Conservation (phyloP, 1,140 invertebrate genomes). For the Dermatophagoides farinae region DNA sequence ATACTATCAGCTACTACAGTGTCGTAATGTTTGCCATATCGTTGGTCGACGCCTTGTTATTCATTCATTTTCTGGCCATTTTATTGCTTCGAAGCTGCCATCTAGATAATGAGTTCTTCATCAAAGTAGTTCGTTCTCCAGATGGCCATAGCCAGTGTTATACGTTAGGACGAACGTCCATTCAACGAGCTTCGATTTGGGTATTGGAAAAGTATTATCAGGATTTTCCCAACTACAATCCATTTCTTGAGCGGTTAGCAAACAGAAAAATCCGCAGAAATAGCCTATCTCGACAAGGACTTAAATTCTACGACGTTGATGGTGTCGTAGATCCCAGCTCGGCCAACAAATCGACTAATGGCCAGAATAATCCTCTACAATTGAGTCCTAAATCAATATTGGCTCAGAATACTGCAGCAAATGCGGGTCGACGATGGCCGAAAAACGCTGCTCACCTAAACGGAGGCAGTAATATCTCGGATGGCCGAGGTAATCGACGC, state of each 20-base stretch:
- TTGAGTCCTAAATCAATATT: conserved; percentile 4
- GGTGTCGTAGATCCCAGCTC: conserved; percentile 26
- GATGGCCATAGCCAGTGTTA: conserved; percentile 56
- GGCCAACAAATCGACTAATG: not conserved
- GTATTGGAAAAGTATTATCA: conserved; percentile 84
- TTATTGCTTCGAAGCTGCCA: conserved; percentile 78
- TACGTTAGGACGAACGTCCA: conserved; percentile 69
- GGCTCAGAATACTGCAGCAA: conserved; percentile 5
- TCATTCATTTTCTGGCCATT: conserved; percentile 83
- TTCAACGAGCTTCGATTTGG: conserved; percentile 83
- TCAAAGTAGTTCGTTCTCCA: conserved; percentile 76
- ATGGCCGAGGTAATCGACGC: conserved; percentile 15
- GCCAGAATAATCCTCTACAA: not conserved
- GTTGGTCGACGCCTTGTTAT: conserved; percentile 72
- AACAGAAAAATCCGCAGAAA: conserved; percentile 25
- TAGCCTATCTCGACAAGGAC: conserved; percentile 25
- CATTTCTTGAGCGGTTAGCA: conserved; percentile 72
- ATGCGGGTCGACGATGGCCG: not conserved
- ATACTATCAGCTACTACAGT: conserved; percentile 18
- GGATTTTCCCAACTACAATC: conserved; percentile 90
- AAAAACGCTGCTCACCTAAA: not conserved
- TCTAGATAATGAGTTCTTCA: conserved; percentile 63
- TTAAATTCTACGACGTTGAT: conserved; percentile 94
- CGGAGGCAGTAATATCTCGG: not conserved
- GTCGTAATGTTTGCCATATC: conserved; percentile 74